These are phyloP conservation scores for Cynodonichthys magdalenae DNA, from an alignment of 2,797 vertebrate genomes.

Conservation along the genomic window DNA sequence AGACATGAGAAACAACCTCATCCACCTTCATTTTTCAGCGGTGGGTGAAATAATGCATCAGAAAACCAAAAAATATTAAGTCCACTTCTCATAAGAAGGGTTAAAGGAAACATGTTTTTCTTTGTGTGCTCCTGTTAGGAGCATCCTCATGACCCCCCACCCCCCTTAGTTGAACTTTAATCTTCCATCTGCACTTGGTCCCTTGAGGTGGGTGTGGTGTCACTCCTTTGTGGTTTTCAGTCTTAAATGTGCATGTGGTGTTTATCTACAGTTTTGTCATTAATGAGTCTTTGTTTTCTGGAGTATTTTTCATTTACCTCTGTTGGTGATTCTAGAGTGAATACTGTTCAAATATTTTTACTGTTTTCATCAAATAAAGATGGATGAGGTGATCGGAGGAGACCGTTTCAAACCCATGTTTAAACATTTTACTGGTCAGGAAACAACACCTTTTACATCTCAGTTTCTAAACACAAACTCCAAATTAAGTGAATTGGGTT, in stretches of 20 bases:
- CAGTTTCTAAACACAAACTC: too few species aligned
- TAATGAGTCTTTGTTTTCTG: not conserved
- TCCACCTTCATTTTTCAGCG: too few species aligned
- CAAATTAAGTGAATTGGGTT: too few species aligned
- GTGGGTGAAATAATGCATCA: too few species aligned
- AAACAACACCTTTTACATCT: not conserved
- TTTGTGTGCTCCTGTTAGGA: too few species aligned
- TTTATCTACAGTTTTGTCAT: not conserved
- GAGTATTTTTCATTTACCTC: not conserved
- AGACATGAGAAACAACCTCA: too few species aligned
- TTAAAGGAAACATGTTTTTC: too few species aligned
- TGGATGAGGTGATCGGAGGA: not conserved
- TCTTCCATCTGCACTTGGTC: slow-evolving; percentile 34
- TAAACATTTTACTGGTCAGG: not conserved
- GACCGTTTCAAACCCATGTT: not conserved
- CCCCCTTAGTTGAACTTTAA: not conserved
- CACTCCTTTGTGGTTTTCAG: slow-evolving; percentile 51
- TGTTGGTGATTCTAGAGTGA: not conserved
- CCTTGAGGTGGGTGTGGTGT: slow-evolving; percentile 47
- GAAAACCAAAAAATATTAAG: too few species aligned
- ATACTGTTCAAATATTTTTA: slow-evolving; percentile 4
- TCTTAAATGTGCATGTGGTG: slow-evolving; percentile 43
- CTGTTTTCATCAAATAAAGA: not conserved
- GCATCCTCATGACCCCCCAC: not conserved
- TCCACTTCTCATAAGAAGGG: too few species aligned